Evolutionary conservation across 2,888 invertebrate species (phyloP), one percentile per base, ranked within the genome.

Genomic region (Acleris emargana): DNA sequence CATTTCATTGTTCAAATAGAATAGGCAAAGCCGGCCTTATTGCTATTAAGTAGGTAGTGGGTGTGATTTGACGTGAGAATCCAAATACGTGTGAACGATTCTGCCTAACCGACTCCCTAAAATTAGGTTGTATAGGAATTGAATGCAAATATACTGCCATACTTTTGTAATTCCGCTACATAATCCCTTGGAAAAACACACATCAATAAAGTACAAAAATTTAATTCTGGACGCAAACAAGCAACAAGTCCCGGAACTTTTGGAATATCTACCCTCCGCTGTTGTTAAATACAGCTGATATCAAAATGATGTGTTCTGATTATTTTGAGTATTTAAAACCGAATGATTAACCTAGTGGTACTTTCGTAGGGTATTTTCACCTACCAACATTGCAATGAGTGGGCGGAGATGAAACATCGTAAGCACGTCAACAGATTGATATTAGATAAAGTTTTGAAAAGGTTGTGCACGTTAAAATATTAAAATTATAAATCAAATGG

Each of bases 401-500:
- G 68, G 67, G 61, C 68, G 62, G 59, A 59, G 61, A 62, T 57
- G 64, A 69, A 47, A 22, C 42, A 57, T 28, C 49, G 28, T 42
- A 32, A 51, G 57, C 57, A 61, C 66, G 57, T 61, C 69, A 52
- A 70, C 63, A 62, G 68, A 67, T 57, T 53, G 57, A 58, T 68
- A 60, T 62, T 57, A 64, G 68, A 79, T 79, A 82, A 83, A 84
- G 81, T 81, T 84, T 83, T 84, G 86, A 85, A 86, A 91, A 86
- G 91, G 91, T 92, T 92, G 91, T 92, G 91, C 91, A 91, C 90
- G 86, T 86, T 92, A 91, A 87, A 82, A 81, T 85, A 84, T 78
- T 79, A 79, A 82, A 84, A 85, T 83, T 85, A 81, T 82, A 75
- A 83, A 78, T 76, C 71, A 72, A 79, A 87, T 84, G 84, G 84